phyloP scores from a whole-genome alignment of 2,113 vertebrate species.

The Nerophis ophidion region DNA sequence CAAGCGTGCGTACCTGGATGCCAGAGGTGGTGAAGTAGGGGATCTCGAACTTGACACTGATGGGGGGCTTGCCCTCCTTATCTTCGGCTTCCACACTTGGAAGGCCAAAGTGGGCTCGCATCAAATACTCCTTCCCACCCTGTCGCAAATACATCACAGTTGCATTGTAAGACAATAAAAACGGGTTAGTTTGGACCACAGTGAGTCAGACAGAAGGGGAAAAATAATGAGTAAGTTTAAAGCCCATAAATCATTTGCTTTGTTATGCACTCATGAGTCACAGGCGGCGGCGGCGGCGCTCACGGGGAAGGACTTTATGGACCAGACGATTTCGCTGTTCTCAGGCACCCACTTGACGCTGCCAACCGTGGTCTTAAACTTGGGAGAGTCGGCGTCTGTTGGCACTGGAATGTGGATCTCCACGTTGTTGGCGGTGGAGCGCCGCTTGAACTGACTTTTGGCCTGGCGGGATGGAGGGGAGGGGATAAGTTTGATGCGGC shows the following conservation, averaged over 20 bases:
- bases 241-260: background rate
- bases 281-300: constrained; percentile 20
- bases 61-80: constrained; percentile 95
- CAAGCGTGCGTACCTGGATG: constrained; percentile 80
- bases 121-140: constrained; percentile 97
- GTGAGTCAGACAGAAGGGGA: background rate
- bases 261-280: constrained; percentile 24
- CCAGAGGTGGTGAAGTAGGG: constrained; percentile 98
- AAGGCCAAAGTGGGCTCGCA: constrained; percentile 94
- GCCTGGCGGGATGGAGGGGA: constrained; percentile 66
- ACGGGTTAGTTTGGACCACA: background rate
- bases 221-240: background rate
- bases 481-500: constrained; percentile 24
- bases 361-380: constrained; percentile 98
- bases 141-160: constrained; percentile 41
- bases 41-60: constrained; percentile 97
- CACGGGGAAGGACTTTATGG: constrained; percentile 97
- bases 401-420: constrained; percentile 98
- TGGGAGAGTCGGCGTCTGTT: constrained; percentile 93
- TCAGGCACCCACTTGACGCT: constrained; percentile 98
- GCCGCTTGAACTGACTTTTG: constrained; percentile 95
- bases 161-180: background rate
- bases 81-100: constrained; percentile 97
- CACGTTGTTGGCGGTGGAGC: constrained; percentile 97
- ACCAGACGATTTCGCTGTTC: constrained; percentile 98